Conservation (phyloP, 1,140 invertebrate genomes). For the Caerostris darwini region DNA sequence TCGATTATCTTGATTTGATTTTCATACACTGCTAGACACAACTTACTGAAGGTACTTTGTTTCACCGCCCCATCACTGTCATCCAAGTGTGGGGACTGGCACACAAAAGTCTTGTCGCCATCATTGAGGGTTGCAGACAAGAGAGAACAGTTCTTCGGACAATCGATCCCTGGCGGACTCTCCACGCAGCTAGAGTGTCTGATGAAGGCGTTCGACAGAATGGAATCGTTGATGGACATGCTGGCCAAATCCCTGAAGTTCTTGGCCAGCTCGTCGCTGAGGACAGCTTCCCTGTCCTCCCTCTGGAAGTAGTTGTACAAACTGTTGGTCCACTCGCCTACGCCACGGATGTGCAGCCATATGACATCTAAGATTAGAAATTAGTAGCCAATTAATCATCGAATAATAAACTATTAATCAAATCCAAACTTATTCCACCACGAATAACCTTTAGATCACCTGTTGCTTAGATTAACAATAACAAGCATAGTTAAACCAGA, state of each 20-base stretch:
- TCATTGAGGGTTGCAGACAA: neutral
- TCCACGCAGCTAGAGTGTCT: neutral
- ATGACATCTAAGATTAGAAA: conserved; percentile 88
- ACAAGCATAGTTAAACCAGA: too few relatives aligned
- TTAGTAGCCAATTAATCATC: conserved; percentile 37
- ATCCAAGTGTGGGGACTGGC: neutral
- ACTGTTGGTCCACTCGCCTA: conserved; percentile 96
- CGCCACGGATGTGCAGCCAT: conserved; percentile 95
- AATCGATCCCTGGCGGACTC: neutral
- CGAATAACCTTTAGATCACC: too few relatives aligned
- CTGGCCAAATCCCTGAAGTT: neutral
- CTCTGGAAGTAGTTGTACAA: conserved; percentile 93
- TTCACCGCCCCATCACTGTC: neutral
- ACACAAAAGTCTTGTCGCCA: neutral
- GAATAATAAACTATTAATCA: too few relatives aligned
- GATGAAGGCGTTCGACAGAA: neutral
- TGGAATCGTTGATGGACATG: neutral
- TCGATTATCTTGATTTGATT: too few relatives aligned
- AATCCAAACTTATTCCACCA: too few relatives aligned
- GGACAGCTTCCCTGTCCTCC: conserved; percentile 58
- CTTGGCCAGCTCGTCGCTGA: conserved; percentile 68
- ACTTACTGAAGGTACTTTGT: neutral
- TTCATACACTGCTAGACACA: too few relatives aligned
- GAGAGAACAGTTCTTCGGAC: neutral
- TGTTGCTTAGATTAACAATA: too few relatives aligned